Evolutionary conservation across 2,797 vertebrate species (phyloP), one percentile per base, ranked within the genome.

Genomic region (Coranthus polyacanthus): DNA sequence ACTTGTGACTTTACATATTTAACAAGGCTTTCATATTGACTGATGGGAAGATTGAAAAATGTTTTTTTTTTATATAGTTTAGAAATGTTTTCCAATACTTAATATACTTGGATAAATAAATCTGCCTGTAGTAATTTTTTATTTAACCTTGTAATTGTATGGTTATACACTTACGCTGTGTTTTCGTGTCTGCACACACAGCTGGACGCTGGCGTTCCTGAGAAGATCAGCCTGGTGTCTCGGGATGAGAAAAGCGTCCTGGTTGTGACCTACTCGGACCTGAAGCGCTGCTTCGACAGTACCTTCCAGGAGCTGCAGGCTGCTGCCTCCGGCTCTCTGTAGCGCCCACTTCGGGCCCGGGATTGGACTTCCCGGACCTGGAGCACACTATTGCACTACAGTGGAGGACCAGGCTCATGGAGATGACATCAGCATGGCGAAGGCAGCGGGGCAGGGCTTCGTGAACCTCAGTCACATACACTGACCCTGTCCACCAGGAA

Each of bases 231-330:
- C 90, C 93, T 99, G 89, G 96, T 98, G 90, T 98, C 98, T 82
- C 96, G 98, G 87, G 98, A 99, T 41, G 98, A 99, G 93, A 99
- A 99, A 92, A 99, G 98, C 54, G 96, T 97, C 72, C 95, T 99
- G 83, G 98, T 99, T 89, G 97, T 99, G 90, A 98, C 97, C 43
- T 99, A 99, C 92, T 98, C 97, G 34, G 98, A 99, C 93, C 95
- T 99, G 90, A 99, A 99, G 92, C 98, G 98, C 89, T 99, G 98
- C 94, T 99, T 99, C 83, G 98, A 99, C 92, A 98, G 97, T 86
- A 99, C 98, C 94, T 99, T 99, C 92, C 97, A 99, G 93, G 98
- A 99, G 96, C 96, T 99, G 92, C 94, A 97, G 87, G 95, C 95
- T 60, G 94, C 96, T 65, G 95, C 96, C 73, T 96, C 96, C 38